Base-by-base conservation (phyloP, 2,888 invertebrate genomes). In the Ptilodon capucinus region DNA sequence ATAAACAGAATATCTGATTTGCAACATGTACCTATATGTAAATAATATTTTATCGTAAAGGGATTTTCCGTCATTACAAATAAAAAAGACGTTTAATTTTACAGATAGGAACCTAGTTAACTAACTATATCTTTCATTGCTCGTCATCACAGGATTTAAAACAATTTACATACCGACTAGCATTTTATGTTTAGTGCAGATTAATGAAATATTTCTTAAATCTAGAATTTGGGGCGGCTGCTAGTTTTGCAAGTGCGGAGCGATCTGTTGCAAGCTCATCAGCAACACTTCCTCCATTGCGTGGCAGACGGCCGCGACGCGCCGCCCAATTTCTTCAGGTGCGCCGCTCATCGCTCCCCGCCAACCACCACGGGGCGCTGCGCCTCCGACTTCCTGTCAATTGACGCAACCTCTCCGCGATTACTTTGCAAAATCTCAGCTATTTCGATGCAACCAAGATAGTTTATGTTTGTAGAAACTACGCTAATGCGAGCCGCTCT, bases 281-380 rank as follows among this genome's bases (percentile, higher is more conserved):
- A 79, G 60, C 71, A 64, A 58, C 68, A 75, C 83, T 87, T 86
- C 86, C 86, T 84, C 66, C 75, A 86, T 85, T 84, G 81, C 85
- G 66, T 58, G 52, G 69, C 46, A 36, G 44, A 47, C 55, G 41
- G 51, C 61, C 51, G 47, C 49, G 54, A 58, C 56, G 60, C 54
- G 58, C 60, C 73, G 65, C 79, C 81, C 72, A 81, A 40, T 40
- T 40, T 40, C 81, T 79, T 74, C 68, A 71, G 67, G 63, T 63
- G 64, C 71, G 68, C 56, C 52, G 60, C 66, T 50, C 57, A 54
- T 57, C 51, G 50, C 65, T 42, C 54, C 51, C 54, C 60, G 57
- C 16, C 35, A 4, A 9, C 60, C 57, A 45, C 54, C 42, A 53
- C 9, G 23, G n/a, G 4, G 28, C 28, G 43, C 56, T 57, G 58